Evolutionary conservation across 2,797 vertebrate genomes (phyloP).

Genomic region (Chrysocyon brachyurus): DNA sequence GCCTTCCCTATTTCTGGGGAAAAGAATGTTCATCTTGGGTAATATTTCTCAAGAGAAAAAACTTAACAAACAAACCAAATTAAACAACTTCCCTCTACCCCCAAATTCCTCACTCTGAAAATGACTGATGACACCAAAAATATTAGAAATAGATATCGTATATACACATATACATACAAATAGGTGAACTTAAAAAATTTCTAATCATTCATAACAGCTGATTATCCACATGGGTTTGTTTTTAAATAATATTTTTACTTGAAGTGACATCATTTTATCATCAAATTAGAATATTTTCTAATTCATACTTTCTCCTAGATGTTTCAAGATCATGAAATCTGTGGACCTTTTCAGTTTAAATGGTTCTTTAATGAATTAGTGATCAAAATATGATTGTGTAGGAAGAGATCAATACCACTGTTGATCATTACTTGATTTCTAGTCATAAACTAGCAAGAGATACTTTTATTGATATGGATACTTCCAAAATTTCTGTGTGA

Average conservation of each 20-base stretch:
- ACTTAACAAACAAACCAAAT: background rate
- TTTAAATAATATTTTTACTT: constrained; percentile 55
- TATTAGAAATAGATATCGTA: background rate
- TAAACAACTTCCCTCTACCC: background rate
- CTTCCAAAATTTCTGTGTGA: constrained; percentile 23
- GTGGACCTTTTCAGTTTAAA: constrained; percentile 28
- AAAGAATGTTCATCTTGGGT: background rate
- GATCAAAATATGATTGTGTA: constrained; percentile 46
- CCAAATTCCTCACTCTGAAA: background rate
- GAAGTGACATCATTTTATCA: background rate
- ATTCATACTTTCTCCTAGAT: constrained; percentile 5
- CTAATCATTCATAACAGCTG: background rate
- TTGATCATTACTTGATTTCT: constrained; percentile 64
- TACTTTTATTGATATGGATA: constrained; percentile 33
- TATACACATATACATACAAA: background rate
- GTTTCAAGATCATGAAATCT: constrained; percentile 14
- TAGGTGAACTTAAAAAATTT: background rate
- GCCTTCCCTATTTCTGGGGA: background rate
- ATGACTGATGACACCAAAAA: background rate
- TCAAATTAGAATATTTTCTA: background rate
- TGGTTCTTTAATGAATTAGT: constrained; percentile 65
- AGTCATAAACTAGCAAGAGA: constrained; percentile 36
- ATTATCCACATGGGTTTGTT: background rate
- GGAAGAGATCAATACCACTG: constrained; percentile 8
- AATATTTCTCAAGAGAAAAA: constrained; percentile 8